These are phyloP conservation scores for Stigmatopora argus DNA, from an alignment of 2,113 vertebrate genomes.

Conservation along the genomic window DNA sequence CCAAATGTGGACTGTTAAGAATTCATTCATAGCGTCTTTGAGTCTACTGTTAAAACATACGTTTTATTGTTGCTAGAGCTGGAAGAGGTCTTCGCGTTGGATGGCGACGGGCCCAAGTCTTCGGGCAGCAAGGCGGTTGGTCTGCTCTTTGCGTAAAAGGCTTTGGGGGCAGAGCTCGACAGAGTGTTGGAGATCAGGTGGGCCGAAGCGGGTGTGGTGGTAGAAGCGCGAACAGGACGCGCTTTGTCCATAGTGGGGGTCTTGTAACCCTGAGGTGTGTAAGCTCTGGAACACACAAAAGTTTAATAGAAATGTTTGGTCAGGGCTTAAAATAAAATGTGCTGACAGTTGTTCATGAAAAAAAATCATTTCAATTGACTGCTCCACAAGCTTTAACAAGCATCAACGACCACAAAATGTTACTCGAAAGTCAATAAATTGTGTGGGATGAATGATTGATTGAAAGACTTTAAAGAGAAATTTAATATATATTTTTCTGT, in stretches of 20 bases:
- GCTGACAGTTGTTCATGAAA: too few relatives aligned
- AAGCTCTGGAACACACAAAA: constrained; percentile 52
- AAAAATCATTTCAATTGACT: too few relatives aligned
- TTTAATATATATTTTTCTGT: too few relatives aligned
- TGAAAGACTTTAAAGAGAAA: too few relatives aligned
- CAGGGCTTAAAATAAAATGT: not conserved
- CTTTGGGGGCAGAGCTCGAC: constrained; percentile 82
- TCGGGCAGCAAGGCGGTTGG: constrained; percentile 65
- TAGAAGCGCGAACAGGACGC: constrained; percentile 62
- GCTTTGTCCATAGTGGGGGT: constrained; percentile 65
- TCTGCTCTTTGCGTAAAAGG: constrained; percentile 77
- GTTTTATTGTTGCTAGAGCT: constrained; percentile 61
- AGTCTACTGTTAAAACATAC: constrained; percentile 33
- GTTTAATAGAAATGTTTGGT: not conserved
- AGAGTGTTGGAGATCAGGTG: constrained; percentile 68
- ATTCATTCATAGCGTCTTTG: not conserved
- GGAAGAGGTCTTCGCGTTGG: constrained; percentile 39
- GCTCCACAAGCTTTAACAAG: too few relatives aligned
- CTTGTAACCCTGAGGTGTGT: constrained; percentile 78
- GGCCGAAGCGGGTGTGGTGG: constrained; percentile 55
- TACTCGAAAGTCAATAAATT: too few relatives aligned
- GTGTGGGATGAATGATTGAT: too few relatives aligned
- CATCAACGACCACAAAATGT: too few relatives aligned
- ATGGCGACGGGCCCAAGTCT: constrained; percentile 52
- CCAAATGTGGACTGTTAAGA: not conserved